Evolutionary conservation across 2,888 invertebrate species (phyloP).

Genomic region (Scaptomyza flava): DNA sequence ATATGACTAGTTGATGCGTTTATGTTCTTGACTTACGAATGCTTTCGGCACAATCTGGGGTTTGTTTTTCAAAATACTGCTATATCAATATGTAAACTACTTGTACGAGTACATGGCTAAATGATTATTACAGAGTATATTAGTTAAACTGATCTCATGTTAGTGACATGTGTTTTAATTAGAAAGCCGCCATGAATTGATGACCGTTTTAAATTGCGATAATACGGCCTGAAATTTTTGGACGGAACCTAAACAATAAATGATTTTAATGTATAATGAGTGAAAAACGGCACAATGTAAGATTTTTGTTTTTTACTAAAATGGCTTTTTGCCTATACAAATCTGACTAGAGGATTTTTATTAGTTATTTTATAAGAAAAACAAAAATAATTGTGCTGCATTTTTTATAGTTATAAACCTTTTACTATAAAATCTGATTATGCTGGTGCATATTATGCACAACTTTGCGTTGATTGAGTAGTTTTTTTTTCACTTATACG

Average conservation of each 20-base stretch:
- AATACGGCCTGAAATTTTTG: conserved; percentile 42
- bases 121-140: conserved; percentile 16
- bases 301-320: conserved; percentile 26
- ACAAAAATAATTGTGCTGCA: conserved; percentile 39
- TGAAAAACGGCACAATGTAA: conserved; percentile 39
- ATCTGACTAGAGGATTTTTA: conserved; percentile 43
- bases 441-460: conserved; percentile 21
- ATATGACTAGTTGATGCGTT: conserved; percentile 72
- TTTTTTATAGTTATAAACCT: conserved; percentile 29
- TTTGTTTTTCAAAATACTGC: conserved; percentile 19
- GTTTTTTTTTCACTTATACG: conserved; percentile 22
- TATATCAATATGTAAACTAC: background rate
- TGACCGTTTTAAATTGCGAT: conserved; percentile 3
- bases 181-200: conserved; percentile 5
- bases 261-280: conserved; percentile 15
- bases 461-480: conserved; percentile 50
- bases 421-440: conserved; percentile 20
- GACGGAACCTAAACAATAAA: conserved; percentile 68
- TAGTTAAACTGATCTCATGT: background rate
- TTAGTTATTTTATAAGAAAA: background rate
- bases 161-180: background rate
- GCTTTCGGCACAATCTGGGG: conserved; percentile 70
- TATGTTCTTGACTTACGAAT: conserved; percentile 31
- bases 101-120: conserved; percentile 9
- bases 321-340: conserved; percentile 28